Conservation (phyloP, 37 sponge, comb jelly and placozoan species). For the Bolinopsis microptera region DNA sequence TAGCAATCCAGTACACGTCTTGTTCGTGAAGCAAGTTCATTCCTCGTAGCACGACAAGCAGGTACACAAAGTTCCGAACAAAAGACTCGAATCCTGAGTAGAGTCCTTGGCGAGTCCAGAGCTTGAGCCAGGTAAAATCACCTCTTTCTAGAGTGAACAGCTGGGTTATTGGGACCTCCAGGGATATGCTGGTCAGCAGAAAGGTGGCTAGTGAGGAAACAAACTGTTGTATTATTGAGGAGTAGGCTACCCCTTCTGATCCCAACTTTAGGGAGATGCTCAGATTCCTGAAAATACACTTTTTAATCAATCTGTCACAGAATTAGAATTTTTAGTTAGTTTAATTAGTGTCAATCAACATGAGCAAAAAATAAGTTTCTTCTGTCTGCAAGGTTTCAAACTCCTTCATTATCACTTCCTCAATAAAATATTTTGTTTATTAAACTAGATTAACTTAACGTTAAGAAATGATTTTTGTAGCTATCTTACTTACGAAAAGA, state of each 20-base stretch:
- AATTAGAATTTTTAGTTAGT: too few relatives aligned
- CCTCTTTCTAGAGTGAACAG: neutral
- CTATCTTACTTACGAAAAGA: neutral
- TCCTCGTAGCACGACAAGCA: neutral
- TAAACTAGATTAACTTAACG: too few relatives aligned
- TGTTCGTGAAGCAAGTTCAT: slow-evolving; percentile 3
- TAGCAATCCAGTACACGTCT: slow-evolving; percentile 44
- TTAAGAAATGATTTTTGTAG: too few relatives aligned
- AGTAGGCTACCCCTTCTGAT: neutral
- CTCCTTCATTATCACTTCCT: too few relatives aligned
- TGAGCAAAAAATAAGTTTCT: too few relatives aligned
- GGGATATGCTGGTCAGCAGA: neutral
- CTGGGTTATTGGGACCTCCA: neutral
- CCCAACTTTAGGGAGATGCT: neutral
- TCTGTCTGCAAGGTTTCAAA: too few relatives aligned
- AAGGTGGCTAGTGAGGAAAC: neutral
- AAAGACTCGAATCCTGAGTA: slow-evolving; percentile 1
- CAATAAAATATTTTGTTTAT: too few relatives aligned
- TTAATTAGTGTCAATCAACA: too few relatives aligned
- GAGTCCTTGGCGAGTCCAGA: slow-evolving; percentile 5
- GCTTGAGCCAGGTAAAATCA: neutral
- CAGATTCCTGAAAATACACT: too few relatives aligned
- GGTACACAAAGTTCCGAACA: neutral
- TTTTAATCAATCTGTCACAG: too few relatives aligned
- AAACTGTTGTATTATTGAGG: slow-evolving; percentile 22